These are phyloP conservation scores for Tricholaema leucomelas DNA, from an alignment of 2,113 vertebrate species.

Conservation along the genomic window DNA sequence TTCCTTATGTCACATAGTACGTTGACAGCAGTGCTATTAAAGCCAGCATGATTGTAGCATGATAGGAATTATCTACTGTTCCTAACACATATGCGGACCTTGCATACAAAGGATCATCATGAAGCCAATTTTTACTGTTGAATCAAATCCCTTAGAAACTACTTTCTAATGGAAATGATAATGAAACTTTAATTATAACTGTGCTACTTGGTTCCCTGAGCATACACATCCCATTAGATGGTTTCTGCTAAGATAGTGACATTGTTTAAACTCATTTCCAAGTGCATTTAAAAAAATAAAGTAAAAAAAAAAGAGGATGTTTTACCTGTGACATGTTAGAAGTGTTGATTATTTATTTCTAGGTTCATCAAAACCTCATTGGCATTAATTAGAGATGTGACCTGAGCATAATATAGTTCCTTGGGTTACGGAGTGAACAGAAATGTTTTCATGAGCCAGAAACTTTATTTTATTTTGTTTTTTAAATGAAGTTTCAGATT, in stretches of 20 bases:
- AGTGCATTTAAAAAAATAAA: neutral
- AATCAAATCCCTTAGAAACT: slow-evolving; percentile 49
- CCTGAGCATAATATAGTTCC: neutral
- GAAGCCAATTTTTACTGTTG: neutral
- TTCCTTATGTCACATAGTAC: neutral
- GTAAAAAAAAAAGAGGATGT: neutral
- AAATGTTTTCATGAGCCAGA: neutral
- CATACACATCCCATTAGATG: slow-evolving; percentile 58
- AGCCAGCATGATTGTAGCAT: neutral
- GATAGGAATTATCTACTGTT: neutral
- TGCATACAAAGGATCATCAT: neutral
- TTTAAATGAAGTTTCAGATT: neutral
- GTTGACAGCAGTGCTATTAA: neutral
- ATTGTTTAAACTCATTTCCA: slow-evolving; percentile 58
- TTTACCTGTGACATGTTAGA: slow-evolving; percentile 19
- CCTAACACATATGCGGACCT: neutral
- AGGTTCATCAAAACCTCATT: neutral
- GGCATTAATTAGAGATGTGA: slow-evolving; percentile 5
- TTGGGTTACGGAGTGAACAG: neutral
- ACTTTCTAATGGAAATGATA: slow-evolving; percentile 66
- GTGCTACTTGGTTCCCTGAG: slow-evolving; percentile 52
- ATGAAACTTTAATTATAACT: slow-evolving; percentile 72
- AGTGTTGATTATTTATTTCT: slow-evolving; percentile 32
- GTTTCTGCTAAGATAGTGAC: slow-evolving; percentile 55
- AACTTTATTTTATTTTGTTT: neutral